Evolutionary conservation across 2,888 invertebrate genomes (phyloP).

Genomic region (Meiosimyza decipiens): DNA sequence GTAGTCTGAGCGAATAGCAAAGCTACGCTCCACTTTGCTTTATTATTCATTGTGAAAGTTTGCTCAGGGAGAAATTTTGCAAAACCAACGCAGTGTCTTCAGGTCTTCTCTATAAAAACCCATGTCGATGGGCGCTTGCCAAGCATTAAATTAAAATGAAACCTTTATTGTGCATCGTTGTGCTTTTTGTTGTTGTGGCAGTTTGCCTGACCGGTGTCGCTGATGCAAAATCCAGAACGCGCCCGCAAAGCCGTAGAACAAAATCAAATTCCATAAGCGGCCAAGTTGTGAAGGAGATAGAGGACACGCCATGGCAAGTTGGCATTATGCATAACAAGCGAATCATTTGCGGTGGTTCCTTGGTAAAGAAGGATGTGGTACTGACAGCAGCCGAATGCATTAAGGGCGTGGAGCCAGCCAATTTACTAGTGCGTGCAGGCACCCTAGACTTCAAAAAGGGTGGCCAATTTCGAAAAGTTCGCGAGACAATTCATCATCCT

Average conservation of each 20-base stretch:
- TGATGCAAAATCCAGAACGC: conserved; percentile 3
- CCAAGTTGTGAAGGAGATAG: conserved; percentile 17
- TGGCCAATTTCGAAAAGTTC: conserved; percentile 36
- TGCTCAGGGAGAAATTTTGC: conserved; percentile 9
- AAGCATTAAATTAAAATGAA: conserved; percentile 16
- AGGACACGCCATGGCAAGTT: conserved; percentile 37
- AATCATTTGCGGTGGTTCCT: conserved; percentile 37
- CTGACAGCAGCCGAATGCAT: conserved; percentile 40
- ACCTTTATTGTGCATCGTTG: background rate
- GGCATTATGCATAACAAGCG: conserved; percentile 29
- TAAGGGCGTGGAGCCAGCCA: conserved; percentile 31
- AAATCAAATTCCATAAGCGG: conserved; percentile 6
- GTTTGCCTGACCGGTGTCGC: background rate
- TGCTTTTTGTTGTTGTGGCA: background rate
- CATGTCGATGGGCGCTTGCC: background rate
- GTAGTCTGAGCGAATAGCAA: too few species aligned
- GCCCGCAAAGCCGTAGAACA: background rate
- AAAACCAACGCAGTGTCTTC: background rate
- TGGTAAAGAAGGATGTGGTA: conserved; percentile 35
- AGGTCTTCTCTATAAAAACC: conserved; percentile 5
- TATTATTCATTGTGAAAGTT: conserved; percentile 26
- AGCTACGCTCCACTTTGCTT: background rate
- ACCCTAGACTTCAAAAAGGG: conserved; percentile 36
- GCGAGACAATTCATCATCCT: conserved; percentile 34
- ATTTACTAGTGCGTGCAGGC: conserved; percentile 32